phyloP scores from a whole-genome alignment of 2,888 invertebrate genomes.

The Hyalella azteca region DNA sequence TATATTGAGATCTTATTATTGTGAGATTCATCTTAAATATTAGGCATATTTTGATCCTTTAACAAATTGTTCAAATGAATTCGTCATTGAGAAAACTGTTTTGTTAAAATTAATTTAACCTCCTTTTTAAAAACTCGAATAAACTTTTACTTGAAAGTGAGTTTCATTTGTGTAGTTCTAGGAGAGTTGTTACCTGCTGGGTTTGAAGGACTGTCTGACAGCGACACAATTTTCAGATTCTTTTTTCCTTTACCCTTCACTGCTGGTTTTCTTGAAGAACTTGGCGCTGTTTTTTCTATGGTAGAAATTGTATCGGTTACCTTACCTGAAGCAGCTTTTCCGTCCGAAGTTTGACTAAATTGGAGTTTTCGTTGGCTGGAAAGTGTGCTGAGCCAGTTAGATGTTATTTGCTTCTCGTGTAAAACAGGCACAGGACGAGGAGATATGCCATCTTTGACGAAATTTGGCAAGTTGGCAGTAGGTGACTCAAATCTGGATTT shows the following conservation, averaged over 20 bases:
- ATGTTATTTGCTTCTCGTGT: neutral
- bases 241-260: neutral
- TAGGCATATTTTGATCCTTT: no score
- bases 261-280: neutral
- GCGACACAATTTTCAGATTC: neutral
- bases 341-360: neutral
- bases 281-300: no score
- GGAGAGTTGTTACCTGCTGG: neutral
- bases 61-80: no score
- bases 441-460: constrained; percentile 49
- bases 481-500: constrained; percentile 44
- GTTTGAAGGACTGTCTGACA: neutral
- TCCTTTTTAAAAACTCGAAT: no score
- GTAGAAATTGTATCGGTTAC: neutral
- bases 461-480: constrained; percentile 56
- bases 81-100: no score
- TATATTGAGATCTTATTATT: neutral
- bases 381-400: constrained; percentile 14
- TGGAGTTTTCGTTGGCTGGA: neutral
- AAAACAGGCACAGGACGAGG: constrained; percentile 49
- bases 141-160: neutral
- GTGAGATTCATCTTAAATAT: neutral
- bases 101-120: no score
- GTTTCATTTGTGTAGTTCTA: neutral
- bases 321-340: neutral